Evolutionary conservation across 2,888 invertebrate genomes (phyloP).

Genomic region (Habrosyne pyritoides): DNA sequence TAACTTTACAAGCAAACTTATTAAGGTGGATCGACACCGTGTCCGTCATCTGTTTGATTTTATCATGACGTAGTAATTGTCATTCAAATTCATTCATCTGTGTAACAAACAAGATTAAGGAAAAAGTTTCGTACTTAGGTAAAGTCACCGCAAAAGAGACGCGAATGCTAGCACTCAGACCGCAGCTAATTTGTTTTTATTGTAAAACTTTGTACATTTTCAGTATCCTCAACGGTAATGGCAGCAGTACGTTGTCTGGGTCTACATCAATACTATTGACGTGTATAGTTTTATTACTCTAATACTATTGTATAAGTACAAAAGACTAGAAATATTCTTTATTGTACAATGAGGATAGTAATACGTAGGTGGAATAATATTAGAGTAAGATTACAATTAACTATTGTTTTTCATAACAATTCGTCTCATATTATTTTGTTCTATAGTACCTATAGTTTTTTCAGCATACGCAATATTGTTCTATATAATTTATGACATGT

Average conservation of each 20-base stretch:
- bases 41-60: constrained; percentile 30
- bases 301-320: constrained; percentile 8
- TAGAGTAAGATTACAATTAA: no score
- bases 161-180: constrained; percentile 58
- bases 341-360: no score
- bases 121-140: constrained; percentile 54
- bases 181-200: constrained; percentile 77
- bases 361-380: no score
- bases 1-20: background rate
- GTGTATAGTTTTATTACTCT: constrained; percentile 13
- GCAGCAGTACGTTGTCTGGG: constrained; percentile 35
- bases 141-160: constrained; percentile 58
- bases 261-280: constrained; percentile 30
- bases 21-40: constrained; percentile 28
- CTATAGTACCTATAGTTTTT: no score
- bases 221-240: constrained; percentile 54
- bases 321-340: no score
- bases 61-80: constrained; percentile 37
- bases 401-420: no score
- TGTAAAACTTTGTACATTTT: constrained; percentile 71
- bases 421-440: no score
- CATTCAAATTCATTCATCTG: constrained; percentile 42
- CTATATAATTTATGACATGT: no score
- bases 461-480: no score
- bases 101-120: constrained; percentile 63